Conservation (phyloP, 1,140 invertebrate species). For the Marisa cornuarietis region DNA sequence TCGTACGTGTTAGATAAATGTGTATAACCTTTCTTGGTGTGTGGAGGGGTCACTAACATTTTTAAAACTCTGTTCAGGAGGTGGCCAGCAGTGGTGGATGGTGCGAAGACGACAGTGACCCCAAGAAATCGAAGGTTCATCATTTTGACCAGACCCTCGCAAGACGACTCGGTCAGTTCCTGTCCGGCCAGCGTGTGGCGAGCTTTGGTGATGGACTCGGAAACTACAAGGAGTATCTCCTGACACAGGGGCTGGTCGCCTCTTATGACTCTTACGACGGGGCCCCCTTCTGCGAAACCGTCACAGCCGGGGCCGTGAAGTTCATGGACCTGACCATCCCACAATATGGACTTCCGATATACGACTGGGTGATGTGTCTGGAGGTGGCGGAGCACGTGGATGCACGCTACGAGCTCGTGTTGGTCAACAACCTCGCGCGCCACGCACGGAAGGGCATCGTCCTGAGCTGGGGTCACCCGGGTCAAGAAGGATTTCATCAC, state of each 20-base stretch:
- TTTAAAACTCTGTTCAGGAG: no score
- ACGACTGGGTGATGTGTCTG: conserved; percentile 32
- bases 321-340: conserved; percentile 35
- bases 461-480: conserved; percentile 29
- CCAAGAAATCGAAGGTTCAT: no score
- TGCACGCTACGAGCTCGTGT: conserved; percentile 13
- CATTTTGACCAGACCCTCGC: no score
- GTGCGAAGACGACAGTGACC: no score
- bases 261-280: conserved; percentile 29
- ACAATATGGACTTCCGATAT: conserved; percentile 26
- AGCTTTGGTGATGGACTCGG: conserved; percentile 5
- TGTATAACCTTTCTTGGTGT: no score
- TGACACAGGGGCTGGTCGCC: background rate
- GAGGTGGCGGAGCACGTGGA: conserved; percentile 33
- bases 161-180: no score
- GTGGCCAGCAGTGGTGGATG: no score
- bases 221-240: background rate
- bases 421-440: conserved; percentile 24
- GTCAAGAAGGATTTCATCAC: conserved; percentile 1
- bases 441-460: conserved; percentile 28
- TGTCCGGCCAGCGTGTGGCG: background rate
- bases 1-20: no score
- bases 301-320: conserved; percentile 20
- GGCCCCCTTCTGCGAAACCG: conserved; percentile 20
- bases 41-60: no score